Evolutionary conservation across 2,888 invertebrate species (phyloP), one percentile per base, ranked within the genome.

Genomic region (Thereva unica): DNA sequence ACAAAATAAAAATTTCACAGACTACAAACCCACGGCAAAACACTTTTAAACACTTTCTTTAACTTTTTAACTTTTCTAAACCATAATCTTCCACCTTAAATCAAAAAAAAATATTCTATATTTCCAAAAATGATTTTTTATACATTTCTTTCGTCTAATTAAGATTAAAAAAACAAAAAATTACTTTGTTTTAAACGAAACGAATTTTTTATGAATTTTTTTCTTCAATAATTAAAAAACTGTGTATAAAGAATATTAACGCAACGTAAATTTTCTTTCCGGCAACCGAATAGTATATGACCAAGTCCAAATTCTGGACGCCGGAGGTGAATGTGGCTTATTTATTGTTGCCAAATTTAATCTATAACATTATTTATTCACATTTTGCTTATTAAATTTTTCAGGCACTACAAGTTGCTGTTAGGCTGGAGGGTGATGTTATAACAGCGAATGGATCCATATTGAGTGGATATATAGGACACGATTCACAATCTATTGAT

Each of bases 401-500:
- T 59, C 85, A 95, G 88, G 97, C 97, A 68, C 91, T 96, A 71
- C 93, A 95, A 78, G 95, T 94, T 57, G 95, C 97, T 67, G 97
- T 98, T 34, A 87, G 95, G 69, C 83, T 98, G 70, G 97, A 98
- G 78, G 97, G 97, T 69, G 97, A 97, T 85, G 95, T 97, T 74
- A 97, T 97, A 81, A 95, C 94, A 68, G 93, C 94, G 52, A 95
- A 95, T 77, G 94, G 94, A 68, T 94, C 91, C 72, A 93, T 95
- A 75, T 82, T 94, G 74, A 89, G 93, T 73, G 92, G 93, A 66
- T 79, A 80, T 72, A 78, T 80, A 69, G 81, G 81, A 66, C 80
- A 80, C 68, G 81, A 81, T 69, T 76, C 73, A 57, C 76, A 77
- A 71, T 80, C 81, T 54, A 72, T 76, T 55, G 78, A 76, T 74